Evolutionary conservation across 2,797 vertebrate species (phyloP).

Genomic region (Thaleichthys pacificus): DNA sequence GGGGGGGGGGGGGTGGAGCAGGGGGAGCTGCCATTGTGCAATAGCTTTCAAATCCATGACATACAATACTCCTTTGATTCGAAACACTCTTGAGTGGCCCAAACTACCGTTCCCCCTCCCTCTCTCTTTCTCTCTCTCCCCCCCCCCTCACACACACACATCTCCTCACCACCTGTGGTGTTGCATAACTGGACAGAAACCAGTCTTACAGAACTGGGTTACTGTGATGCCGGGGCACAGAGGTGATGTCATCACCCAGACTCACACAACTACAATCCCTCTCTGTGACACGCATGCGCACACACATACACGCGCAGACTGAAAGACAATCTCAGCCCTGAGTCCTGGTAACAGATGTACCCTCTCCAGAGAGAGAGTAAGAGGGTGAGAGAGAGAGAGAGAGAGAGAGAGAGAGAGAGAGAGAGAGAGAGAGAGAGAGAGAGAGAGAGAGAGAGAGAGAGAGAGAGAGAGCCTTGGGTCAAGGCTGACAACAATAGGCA

Average conservation of each 20-base stretch:
- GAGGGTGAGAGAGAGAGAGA: too few species aligned
- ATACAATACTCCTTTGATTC: conserved; percentile 62
- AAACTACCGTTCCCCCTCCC: conserved; percentile 17
- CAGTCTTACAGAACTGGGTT: conserved; percentile 44
- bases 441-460: conserved; percentile 26
- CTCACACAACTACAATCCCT: conserved; percentile 62
- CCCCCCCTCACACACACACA: conserved; percentile 5
- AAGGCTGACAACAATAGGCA: conserved; percentile 69
- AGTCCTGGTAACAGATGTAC: conserved; percentile 66
- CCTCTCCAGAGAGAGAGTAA: neutral
- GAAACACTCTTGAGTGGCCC: conserved; percentile 5
- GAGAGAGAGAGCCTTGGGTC: conserved; percentile 57
- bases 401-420: too few species aligned
- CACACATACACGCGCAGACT: conserved; percentile 18
- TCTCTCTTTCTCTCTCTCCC: conserved; percentile 29
- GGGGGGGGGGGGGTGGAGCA: conserved; percentile 1
- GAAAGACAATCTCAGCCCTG: conserved; percentile 71
- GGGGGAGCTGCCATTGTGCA: conserved; percentile 50
- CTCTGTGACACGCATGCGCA: conserved; percentile 32
- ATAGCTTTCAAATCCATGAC: conserved; percentile 64
- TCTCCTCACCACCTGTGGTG: conserved; percentile 66
- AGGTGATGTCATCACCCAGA: conserved; percentile 68
- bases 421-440: too few species aligned
- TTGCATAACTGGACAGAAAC: conserved; percentile 66
- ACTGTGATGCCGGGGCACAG: conserved; percentile 52